Base-by-base conservation (phyloP, 2,888 invertebrate genomes). In the Agelastica alni region DNA sequence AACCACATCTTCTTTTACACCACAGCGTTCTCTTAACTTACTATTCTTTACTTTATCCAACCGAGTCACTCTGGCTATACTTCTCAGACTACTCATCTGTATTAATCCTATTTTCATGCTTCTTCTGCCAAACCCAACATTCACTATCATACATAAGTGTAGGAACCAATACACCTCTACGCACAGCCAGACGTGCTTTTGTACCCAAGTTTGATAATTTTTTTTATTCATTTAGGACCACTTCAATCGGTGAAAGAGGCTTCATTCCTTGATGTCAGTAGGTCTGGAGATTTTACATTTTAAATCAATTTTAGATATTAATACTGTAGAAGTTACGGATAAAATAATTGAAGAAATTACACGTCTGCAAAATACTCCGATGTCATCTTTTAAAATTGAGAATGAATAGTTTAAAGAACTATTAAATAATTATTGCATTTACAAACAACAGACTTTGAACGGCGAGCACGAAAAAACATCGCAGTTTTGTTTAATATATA, bases 271-370 rank as follows among this genome's bases (percentile, higher is more conserved):
- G 49, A 45, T 63, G 53, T 20, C 57, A 51, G 34, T 66, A 16
- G 64, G 59, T 20, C 49, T 68, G n/a, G 51, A 65, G 59, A 62
- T 62, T 36, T 47, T 66, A 31, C 62, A 65, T 56, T 65, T 63
- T 46, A 51, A 47, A 48, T 57, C 51, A 10, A 59, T 56, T 39
- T 59, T 53, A 46, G 46, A 57, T 16, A 42, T 36, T 9, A 46
- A 53, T 28, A 51, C 56, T 52, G 28, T 41, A 44, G 39, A 34
- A 36, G 46, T 60, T 14, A 49, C 55, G 13, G 54, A 61, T 59
- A 9, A 10, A 42, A 41, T 60, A 7, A 49, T 57, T 7, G 52
- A 57, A 53, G 62, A 60, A 59, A 53, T 60, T 51, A 46, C 12
- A 7, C 43, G 59, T 26, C 53, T 61, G 36, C 49, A 55, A 53